Evolutionary conservation across 2,888 invertebrate genomes (phyloP).

Genomic region (Cepaea hortensis): DNA sequence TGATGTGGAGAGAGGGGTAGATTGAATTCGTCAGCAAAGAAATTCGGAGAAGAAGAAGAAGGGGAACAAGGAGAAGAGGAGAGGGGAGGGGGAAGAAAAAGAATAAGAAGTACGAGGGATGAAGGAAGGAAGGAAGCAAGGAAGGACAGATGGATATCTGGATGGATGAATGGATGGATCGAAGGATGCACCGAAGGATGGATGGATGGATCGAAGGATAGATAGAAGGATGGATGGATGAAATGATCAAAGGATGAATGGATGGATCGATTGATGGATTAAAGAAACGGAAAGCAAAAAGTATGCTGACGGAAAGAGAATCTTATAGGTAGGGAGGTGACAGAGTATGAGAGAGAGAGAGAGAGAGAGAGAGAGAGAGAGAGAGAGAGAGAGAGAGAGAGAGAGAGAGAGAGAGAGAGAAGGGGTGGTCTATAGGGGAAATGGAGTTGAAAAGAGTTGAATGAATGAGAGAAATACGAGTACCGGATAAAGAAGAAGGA

Average conservation of each 20-base stretch:
- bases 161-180: too few relatives aligned
- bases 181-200: background rate
- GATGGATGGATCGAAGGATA: background rate
- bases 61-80: too few relatives aligned
- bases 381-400: background rate
- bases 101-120: too few relatives aligned
- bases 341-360: background rate
- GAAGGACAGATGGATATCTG: background rate
- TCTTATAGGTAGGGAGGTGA: background rate
- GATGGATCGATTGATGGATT: too few relatives aligned
- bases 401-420: too few relatives aligned
- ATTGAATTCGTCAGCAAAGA: background rate
- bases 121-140: background rate
- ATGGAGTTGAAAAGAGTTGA: too few relatives aligned
- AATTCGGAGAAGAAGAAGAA: slow-evolving; percentile 15
- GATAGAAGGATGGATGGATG: too few relatives aligned
- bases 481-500: too few relatives aligned
- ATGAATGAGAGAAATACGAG: too few relatives aligned
- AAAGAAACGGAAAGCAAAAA: background rate
- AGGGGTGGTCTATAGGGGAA: too few relatives aligned
- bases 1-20: slow-evolving; percentile 3
- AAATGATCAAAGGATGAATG: too few relatives aligned
- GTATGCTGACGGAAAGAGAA: background rate
- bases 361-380: background rate
- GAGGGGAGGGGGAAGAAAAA: too few relatives aligned